A percentile compares a stretch with the other conserved stretches of the same genome.
These are phyloP conservation scores for Elephas maximus DNA, from an alignment of 2,113 vertebrate genomes.

Conservation along the genomic window DNA sequence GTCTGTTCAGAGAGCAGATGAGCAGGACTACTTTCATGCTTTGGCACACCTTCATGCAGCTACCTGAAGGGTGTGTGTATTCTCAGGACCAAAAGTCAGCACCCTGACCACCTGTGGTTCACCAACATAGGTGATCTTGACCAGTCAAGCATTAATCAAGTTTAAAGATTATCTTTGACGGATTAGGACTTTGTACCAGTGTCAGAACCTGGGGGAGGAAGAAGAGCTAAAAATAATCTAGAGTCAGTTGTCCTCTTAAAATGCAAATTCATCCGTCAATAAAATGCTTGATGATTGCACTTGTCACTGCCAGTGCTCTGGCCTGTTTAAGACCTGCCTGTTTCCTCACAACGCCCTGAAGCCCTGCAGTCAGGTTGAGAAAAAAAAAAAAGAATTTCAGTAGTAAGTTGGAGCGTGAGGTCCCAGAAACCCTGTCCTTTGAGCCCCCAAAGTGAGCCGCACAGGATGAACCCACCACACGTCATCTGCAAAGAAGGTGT, in stretches of 20 bases:
- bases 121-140: fast-evolving
- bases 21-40: background rate
- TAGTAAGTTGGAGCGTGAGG: background rate
- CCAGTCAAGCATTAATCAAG: background rate
- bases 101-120: fast-evolving
- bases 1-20: background rate
- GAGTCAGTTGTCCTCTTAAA: background rate
- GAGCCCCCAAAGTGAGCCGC: background rate
- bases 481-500: background rate
- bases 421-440: background rate
- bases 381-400: background rate
- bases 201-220: background rate
- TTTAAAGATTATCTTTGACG: background rate
- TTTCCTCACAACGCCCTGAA: background rate
- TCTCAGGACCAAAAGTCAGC: background rate
- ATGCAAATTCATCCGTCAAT: background rate
- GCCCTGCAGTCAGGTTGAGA: background rate
- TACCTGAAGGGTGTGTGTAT: fast-evolving
- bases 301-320: background rate
- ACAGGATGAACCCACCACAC: background rate
- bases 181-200: no score
- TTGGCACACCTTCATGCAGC: fast-evolving
- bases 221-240: background rate
- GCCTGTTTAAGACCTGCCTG: background rate
- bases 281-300: background rate